These are phyloP conservation scores for Ciconia maguari DNA, from an alignment of 2,113 vertebrate genomes.

Conservation along the genomic window DNA sequence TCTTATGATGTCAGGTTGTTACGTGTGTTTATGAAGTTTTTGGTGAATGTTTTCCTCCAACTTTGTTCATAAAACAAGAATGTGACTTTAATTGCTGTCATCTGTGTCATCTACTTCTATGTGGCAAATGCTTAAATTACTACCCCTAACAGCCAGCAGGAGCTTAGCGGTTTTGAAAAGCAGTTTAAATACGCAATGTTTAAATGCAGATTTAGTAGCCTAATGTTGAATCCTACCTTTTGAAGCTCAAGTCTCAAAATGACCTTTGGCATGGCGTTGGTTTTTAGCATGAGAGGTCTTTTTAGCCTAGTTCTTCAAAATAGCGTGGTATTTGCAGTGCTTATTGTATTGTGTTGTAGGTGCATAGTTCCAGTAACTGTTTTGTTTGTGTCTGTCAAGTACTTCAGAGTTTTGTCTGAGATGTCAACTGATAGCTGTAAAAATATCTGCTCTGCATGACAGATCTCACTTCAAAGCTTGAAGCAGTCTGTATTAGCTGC, in stretches of 20 bases:
- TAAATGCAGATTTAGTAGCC: conserved; percentile 49
- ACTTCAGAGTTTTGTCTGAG: not conserved
- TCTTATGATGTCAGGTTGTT: not conserved
- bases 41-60: not conserved
- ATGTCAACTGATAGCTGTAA: not conserved
- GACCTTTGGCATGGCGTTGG: conserved; percentile 3
- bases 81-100: not conserved
- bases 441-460: not conserved
- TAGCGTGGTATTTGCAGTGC: not conserved
- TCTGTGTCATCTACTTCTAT: not conserved
- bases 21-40: not conserved
- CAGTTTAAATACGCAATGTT: conserved; percentile 40
- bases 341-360: not conserved
- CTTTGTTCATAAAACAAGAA: not conserved
- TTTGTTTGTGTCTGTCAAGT: not conserved
- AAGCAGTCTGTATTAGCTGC: not conserved
- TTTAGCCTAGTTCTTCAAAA: conserved; percentile 11
- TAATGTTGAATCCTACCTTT: conserved; percentile 49
- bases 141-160: not conserved
- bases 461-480: not conserved
- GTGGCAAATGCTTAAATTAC: not conserved
- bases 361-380: not conserved
- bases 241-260: conserved; percentile 3
- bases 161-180: conserved; percentile 47
- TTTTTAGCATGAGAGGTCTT: not conserved